These are phyloP conservation scores for Seriola dumerili DNA, from an alignment of 2,113 vertebrate genomes.

Conservation along the genomic window DNA sequence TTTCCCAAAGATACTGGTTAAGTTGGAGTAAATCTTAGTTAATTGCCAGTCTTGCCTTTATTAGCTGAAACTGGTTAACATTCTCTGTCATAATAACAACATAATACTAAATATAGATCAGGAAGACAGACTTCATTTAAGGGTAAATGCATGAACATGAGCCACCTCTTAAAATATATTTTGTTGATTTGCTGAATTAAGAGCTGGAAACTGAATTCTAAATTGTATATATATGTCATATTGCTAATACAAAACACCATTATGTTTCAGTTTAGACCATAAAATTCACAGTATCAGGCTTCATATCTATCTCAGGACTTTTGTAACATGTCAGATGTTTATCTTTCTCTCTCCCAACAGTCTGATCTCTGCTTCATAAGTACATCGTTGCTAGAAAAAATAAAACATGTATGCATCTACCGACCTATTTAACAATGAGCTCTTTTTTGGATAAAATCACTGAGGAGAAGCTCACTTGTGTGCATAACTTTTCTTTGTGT, in stretches of 20 bases:
- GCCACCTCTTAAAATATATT: neutral
- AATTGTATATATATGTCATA: neutral
- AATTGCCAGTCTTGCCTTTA: neutral
- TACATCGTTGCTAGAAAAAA: too few relatives aligned
- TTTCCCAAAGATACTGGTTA: neutral
- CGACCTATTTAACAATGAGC: too few relatives aligned
- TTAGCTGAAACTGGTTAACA: neutral
- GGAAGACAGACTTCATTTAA: neutral
- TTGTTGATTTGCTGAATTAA: neutral
- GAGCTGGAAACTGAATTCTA: neutral
- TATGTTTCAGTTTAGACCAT: neutral
- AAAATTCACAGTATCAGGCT: neutral
- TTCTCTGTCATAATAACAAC: neutral
- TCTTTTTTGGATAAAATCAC: too few relatives aligned
- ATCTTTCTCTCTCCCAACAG: neutral
- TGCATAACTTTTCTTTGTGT: too few relatives aligned
- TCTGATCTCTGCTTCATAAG: too few relatives aligned
- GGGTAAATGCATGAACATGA: neutral
- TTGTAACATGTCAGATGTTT: neutral
- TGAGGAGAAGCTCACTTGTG: too few relatives aligned
- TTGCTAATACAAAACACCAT: neutral
- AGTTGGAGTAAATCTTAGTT: neutral
- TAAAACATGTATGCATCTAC: too few relatives aligned
- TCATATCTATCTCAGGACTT: neutral
- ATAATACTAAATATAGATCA: neutral